phyloP scores from a whole-genome alignment of 1,140 invertebrate species.

The Drosophila lacertosa region DNA sequence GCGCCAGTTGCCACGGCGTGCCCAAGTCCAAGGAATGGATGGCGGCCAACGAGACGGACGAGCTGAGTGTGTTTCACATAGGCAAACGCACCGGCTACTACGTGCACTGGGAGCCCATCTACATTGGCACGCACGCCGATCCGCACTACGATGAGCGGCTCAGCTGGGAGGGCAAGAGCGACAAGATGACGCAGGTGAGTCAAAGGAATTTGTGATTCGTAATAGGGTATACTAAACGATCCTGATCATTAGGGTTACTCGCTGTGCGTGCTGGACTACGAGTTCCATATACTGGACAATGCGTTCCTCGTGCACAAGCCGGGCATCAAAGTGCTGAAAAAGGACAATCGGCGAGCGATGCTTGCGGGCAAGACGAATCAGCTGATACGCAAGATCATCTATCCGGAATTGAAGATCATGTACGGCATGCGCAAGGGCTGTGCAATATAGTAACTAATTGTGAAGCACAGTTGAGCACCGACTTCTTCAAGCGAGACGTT shows the following conservation, averaged over 20 bases:
- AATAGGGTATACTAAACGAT: too few relatives aligned
- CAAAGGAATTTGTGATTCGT: too few relatives aligned
- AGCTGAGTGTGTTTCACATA: conserved; percentile 92
- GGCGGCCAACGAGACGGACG: conserved; percentile 87
- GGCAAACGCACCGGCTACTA: conserved; percentile 92
- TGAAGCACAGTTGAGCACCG: conserved; percentile 72
- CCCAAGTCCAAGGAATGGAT: conserved; percentile 94
- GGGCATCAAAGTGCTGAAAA: conserved; percentile 92
- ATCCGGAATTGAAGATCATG: conserved; percentile 92
- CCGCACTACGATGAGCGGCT: conserved; percentile 94
- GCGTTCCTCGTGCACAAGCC: conserved; percentile 95
- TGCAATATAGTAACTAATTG: conserved; percentile 88
- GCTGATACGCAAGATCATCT: conserved; percentile 92
- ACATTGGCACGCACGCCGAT: conserved; percentile 93
- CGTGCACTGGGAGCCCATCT: conserved; percentile 95
- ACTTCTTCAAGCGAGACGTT: conserved; percentile 37
- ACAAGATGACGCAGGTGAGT: conserved; percentile 96
- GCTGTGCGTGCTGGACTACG: conserved; percentile 93
- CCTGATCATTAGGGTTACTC: conserved; percentile 90
- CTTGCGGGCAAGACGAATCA: conserved; percentile 91
- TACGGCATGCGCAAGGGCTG: conserved; percentile 92
- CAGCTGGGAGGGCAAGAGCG: conserved; percentile 95
- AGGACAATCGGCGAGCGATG: conserved; percentile 89
- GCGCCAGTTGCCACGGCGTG: conserved; percentile 94
- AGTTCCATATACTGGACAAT: conserved; percentile 95